Base-by-base conservation (phyloP, 2,888 invertebrate genomes). In the Drosophila pullipes region DNA sequence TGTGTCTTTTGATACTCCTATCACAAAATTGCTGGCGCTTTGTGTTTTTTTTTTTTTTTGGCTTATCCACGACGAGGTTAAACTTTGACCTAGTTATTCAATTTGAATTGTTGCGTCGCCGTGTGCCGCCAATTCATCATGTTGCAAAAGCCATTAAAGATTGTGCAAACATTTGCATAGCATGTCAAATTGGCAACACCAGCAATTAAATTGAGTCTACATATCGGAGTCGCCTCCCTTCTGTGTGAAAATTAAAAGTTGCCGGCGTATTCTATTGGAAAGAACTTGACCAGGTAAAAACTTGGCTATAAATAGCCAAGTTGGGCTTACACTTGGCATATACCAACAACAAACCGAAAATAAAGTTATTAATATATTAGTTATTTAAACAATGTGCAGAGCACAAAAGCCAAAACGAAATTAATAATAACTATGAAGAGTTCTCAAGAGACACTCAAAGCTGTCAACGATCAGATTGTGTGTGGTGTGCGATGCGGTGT, bases 1-100 rank as follows among this genome's bases (percentile, higher is more conserved):
- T 67, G 69, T 74, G 39, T 57, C 25, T 39, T 55, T 30, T 57
- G 28, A 30, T 57, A 64, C 67, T 62, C 49, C 63, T 82, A 81
- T 81, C 68, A 71, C 63, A 71, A 57, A 61, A 66, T 65, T 58
- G 69, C 76, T 79, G 50, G 59, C 52, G 49, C 57, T 61, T 52
- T 64, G 37, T 53, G 49, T 30, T 1, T 30, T 30, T 30, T 30
- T 30, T 30, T 30, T 30, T 9, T 18, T 55, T 54, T 22, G 22
- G 22, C 68, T 55, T 73, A 64, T 49, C 67, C 65, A 54, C 54
- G 55, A 53, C 83, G 78, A 82, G 82, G 82, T 50, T 81, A 83
- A 77, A 77, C 82, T 82, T 70, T 82, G 82, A 81, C 82, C 81
- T 57, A 82, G 83, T 83, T 82, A 77, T 83, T 61, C 67, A 74